Percentiles rank a stretch among this genome's conserved stretches.
phyloP scores from a whole-genome alignment of 2,113 vertebrate genomes.

The Phylloscopus trochiloides region DNA sequence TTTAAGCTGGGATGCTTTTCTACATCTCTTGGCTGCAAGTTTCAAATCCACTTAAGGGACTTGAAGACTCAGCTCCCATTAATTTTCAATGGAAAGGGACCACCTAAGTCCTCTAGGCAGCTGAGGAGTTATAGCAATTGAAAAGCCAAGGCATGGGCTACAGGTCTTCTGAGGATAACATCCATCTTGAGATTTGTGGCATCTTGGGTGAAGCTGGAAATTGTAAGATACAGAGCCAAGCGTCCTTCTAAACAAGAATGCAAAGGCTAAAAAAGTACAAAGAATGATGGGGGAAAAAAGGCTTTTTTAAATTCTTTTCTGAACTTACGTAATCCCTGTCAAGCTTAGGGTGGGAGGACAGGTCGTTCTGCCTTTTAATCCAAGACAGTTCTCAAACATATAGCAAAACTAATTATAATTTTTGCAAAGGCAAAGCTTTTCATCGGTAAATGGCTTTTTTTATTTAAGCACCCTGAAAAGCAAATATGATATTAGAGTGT shows the following conservation, averaged over 20 bases:
- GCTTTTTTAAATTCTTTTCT: neutral
- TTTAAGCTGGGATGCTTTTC: neutral
- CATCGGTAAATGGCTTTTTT: neutral
- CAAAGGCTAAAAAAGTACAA: neutral
- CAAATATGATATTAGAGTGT: neutral
- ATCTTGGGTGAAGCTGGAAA: constrained; percentile 8
- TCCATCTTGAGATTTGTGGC: neutral
- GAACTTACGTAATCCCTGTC: neutral
- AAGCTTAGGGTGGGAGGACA: neutral
- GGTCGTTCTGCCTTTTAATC: neutral
- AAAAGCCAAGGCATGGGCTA: neutral
- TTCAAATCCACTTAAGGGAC: constrained; percentile 52
- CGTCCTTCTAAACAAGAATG: neutral
- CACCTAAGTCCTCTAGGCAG: neutral
- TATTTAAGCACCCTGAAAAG: neutral
- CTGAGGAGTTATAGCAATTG: neutral
- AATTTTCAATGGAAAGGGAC: constrained; percentile 29
- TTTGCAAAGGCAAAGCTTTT: neutral
- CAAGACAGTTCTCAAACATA: neutral
- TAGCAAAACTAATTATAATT: neutral
- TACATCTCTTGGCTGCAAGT: neutral
- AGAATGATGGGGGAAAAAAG: rapidly evolving
- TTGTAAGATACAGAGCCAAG: neutral
- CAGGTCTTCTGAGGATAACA: constrained; percentile 44
- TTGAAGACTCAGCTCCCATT: neutral